Evolutionary conservation across 1,140 invertebrate genomes (phyloP), one percentile per base, ranked within the genome.

Genomic region (Brachionus asplanchnoidis): DNA sequence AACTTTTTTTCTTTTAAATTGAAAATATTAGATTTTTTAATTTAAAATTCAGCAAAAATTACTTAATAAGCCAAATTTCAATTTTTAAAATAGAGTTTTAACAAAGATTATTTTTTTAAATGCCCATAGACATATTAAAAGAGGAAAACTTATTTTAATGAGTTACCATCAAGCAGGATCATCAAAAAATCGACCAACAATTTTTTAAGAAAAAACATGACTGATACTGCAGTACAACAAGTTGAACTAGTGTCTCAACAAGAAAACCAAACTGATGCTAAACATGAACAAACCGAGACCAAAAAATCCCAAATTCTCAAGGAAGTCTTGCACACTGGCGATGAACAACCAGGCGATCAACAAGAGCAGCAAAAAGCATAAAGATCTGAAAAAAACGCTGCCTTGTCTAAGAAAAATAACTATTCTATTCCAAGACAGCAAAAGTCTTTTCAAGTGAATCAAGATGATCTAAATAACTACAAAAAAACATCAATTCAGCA

Each of bases 181-280:
- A 36, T 70, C 66, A 70, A 70, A 70, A 70, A 36, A 70, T 70
- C 66, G 26, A 70, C 66, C 66, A 70, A 40, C 66, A 36, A 73
- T 73, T 73, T 73, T 53, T 77, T 77, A 36, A 77, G 7, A 1
- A 23, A 23, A 3, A 77, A 77, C 17, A 77, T 77, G 73, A 32
- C 46, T 23, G 23, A 53, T 77, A 50, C 46, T 1, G 40, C 2
- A 42, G 68, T 8, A 32, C 66, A 68, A 5, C 66, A 68, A 68
- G 53, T 23, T 7, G 53, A 60, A 60, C 53, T 1, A 26, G 53
- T 60, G n/a, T 60, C 53, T 26, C 68, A 42, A 42, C 12, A 73
- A 42, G 26, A 73, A 77, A 12, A 77, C 1, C 42, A 77, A 50
- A 2, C 8, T 8, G 32, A 75, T 1, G 36, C 40, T 2, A 75